Conservation (phyloP, 2,888 invertebrate genomes). For the Macaria notata region DNA sequence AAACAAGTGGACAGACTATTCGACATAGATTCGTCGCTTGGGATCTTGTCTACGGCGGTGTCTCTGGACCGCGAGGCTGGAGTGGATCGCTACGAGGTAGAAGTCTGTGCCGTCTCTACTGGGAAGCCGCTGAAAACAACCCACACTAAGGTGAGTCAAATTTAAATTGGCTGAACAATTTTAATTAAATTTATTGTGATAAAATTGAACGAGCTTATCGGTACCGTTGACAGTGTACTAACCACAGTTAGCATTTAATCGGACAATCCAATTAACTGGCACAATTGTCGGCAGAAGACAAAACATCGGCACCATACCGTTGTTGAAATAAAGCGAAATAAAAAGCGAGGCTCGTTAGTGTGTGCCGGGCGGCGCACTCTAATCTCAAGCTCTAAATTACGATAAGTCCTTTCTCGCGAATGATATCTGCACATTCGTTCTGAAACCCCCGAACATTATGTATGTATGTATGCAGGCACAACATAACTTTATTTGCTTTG, state of each 20-base stretch:
- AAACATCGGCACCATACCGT: slow-evolving; percentile 71
- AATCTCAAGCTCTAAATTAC: slow-evolving; percentile 79
- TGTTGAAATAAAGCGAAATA: slow-evolving; percentile 71
- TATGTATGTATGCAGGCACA: slow-evolving; percentile 43
- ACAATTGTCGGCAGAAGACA: slow-evolving; percentile 70
- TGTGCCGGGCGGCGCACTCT: slow-evolving; percentile 70
- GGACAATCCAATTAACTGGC: slow-evolving; percentile 72
- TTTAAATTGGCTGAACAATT: slow-evolving; percentile 10
- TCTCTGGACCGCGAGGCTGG: slow-evolving; percentile 93
- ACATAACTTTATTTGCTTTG: slow-evolving; percentile 66
- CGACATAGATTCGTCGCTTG: slow-evolving; percentile 94
- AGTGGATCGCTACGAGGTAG: slow-evolving; percentile 90
- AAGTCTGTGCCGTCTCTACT: slow-evolving; percentile 91
- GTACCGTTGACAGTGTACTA: slow-evolving; percentile 43
- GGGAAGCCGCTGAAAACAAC: slow-evolving; percentile 88
- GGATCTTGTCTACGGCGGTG: slow-evolving; percentile 92
- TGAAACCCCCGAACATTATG: slow-evolving; percentile 68
- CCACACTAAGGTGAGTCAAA: slow-evolving; percentile 90
- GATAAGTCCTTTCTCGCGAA: slow-evolving; percentile 72
- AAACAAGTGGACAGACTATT: slow-evolving; percentile 94
- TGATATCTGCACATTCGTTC: slow-evolving; percentile 75
- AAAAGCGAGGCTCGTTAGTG: slow-evolving; percentile 78
- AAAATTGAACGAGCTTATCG: slow-evolving; percentile 40
- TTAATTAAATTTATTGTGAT: slow-evolving; percentile 18
- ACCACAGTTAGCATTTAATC: slow-evolving; percentile 49